Evolutionary conservation across 1,140 invertebrate genomes (phyloP).

Genomic region (Amyelois transitella): DNA sequence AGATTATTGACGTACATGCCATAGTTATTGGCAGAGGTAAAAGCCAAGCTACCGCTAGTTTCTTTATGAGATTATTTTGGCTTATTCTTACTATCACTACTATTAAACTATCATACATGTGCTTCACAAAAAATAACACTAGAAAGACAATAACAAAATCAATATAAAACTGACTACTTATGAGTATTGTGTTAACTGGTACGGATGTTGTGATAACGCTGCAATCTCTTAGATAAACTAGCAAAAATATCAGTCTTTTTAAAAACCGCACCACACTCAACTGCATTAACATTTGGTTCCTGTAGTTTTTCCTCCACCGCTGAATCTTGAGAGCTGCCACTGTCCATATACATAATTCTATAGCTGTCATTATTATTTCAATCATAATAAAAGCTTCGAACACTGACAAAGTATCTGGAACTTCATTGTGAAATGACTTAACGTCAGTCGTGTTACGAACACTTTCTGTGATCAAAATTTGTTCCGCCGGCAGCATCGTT

Average conservation of each 20-base stretch:
- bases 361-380: conserved; percentile 53
- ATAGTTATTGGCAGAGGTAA: conserved; percentile 39
- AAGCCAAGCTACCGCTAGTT: conserved; percentile 43
- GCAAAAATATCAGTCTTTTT: conserved; percentile 37
- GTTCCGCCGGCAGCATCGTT: neutral
- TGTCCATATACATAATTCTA: conserved; percentile 43
- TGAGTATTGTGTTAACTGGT: conserved; percentile 13
- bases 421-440: conserved; percentile 16
- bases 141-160: conserved; percentile 54
- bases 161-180: conserved; percentile 41
- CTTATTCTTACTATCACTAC: conserved; percentile 53
- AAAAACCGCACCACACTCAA: conserved; percentile 47
- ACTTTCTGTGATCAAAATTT: conserved; percentile 10
- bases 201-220: conserved; percentile 6
- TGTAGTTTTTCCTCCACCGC: conserved; percentile 52
- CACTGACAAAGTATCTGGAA: conserved; percentile 16
- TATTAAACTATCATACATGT: conserved; percentile 61
- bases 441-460: conserved; percentile 7
- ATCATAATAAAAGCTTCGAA: conserved; percentile 43
- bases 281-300: conserved; percentile 64
- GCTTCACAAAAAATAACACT: conserved; percentile 56
- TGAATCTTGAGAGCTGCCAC: conserved; percentile 41
- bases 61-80: conserved; percentile 38
- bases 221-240: conserved; percentile 33
- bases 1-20: conserved; percentile 23